These are phyloP conservation scores for Sinocyclocheilus maitianheensis DNA, from an alignment of 2,113 vertebrate genomes.

Conservation along the genomic window DNA sequence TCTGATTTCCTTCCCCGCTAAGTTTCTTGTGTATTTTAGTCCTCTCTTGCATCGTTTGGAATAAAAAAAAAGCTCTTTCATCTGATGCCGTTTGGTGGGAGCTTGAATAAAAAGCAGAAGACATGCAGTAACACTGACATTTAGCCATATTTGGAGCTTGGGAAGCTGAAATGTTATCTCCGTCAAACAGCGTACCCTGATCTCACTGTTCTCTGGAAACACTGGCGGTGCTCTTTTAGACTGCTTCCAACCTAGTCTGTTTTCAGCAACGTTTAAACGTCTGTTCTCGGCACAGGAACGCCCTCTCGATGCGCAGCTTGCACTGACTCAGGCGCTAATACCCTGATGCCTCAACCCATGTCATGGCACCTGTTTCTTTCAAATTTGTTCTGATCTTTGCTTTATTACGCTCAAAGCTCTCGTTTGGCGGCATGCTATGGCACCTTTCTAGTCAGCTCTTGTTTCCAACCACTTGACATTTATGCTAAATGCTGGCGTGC, in stretches of 20 bases:
- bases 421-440: background rate
- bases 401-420: conserved; percentile 38
- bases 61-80: conserved; percentile 22
- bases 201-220: conserved; percentile 16
- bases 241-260: conserved; percentile 2
- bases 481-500: conserved; percentile 27
- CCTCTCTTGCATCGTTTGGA: background rate
- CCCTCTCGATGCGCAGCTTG: background rate
- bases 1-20: conserved; percentile 28
- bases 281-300: conserved; percentile 1
- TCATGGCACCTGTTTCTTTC: conserved; percentile 29
- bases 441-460: conserved; percentile 32
- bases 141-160: conserved; percentile 33
- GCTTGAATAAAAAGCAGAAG: conserved; percentile 26
- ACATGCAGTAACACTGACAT: conserved; percentile 23
- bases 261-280: background rate
- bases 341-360: background rate
- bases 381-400: conserved; percentile 22
- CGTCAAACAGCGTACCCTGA: conserved; percentile 9
- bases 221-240: conserved; percentile 15
- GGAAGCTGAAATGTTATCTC: conserved; percentile 42
- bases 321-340: conserved; percentile 21
- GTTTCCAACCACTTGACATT: conserved; percentile 19
- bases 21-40: conserved; percentile 45
- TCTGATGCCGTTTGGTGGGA: background rate